Base-by-base conservation (phyloP, 1,140 invertebrate genomes). In the Diuraphis noxia region DNA sequence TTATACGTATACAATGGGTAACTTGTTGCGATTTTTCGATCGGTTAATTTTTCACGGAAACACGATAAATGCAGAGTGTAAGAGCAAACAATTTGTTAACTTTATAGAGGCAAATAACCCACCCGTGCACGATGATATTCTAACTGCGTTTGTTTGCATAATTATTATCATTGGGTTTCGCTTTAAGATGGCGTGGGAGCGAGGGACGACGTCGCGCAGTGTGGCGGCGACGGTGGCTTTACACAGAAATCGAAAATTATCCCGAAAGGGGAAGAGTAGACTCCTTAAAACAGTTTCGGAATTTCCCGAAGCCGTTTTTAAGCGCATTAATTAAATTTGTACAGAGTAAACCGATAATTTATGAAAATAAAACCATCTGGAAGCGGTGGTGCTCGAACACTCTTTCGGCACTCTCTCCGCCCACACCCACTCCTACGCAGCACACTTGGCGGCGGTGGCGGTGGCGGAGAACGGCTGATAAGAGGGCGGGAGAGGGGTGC, bases 311-410 rank as follows among this genome's bases (percentile, higher is more conserved):
- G 84, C 87, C 92, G 92, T 88, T 88, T 92, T 92, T 92, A 87
- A 92, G 92, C 87, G 87, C 92, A 92, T 92, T 92, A 92, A 92
- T 92, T 92, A 92, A 92, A 92, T 92, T 92, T 91, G 88, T 90
- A 90, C 92, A 86, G 88, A 92, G 92, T 92, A 92, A 92, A 92
- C 92, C 92, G 88, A 92, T 92, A 92, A 92, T 92, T 92, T 92
- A 92, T 92, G 92, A 92, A 92, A 92, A 92, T 92, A 92, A 92
- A 92, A 92, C 92, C 92, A 92, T 92, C 92, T 92, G 92, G 87
- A 91, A 82, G 89, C 77, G 89, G 89, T 91, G 72, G 79, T 63
- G 81, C 82, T 92, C 79, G 34, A 63, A 86, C 82, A 86, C 72
- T 34, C 72, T 41, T 49, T 86, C 72, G 21, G 21, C 30, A 34